phyloP scores from a whole-genome alignment of 2,888 invertebrate genomes.

The Xestia ashworthii region DNA sequence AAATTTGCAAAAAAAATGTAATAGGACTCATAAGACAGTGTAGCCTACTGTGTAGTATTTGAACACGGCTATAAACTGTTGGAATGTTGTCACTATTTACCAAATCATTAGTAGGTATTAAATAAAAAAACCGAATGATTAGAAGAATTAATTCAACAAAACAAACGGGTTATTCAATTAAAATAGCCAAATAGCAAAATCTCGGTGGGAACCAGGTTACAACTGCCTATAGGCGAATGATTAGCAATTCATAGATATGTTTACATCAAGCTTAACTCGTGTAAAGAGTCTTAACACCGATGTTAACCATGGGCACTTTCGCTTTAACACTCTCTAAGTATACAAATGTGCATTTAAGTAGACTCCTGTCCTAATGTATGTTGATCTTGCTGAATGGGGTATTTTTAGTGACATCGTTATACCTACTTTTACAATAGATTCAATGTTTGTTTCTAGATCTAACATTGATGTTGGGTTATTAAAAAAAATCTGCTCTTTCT shows the following conservation, averaged over 20 bases:
- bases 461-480: too few species aligned
- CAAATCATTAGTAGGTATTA: neutral
- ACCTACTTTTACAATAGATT: neutral
- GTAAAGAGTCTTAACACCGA: slow-evolving; percentile 25
- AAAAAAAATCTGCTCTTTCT: too few species aligned
- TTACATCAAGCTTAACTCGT: slow-evolving; percentile 12
- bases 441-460: too few species aligned
- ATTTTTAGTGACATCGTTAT: neutral
- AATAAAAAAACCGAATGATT: neutral
- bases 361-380: neutral
- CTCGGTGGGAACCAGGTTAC: slow-evolving; percentile 35
- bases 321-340: slow-evolving; percentile 25
- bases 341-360: slow-evolving; percentile 11
- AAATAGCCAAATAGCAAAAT: slow-evolving; percentile 19
- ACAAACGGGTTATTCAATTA: slow-evolving; percentile 43
- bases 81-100: neutral
- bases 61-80: neutral
- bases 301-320: slow-evolving; percentile 35
- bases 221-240: neutral
- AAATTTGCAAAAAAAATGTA: too few species aligned
- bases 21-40: too few species aligned
- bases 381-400: neutral
- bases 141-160: slow-evolving; percentile 15
- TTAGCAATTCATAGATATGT: slow-evolving; percentile 37
- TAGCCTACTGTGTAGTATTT: too few species aligned